Evolutionary conservation across 2,113 vertebrate species (phyloP).

Genomic region (Dissostichus mawsoni): DNA sequence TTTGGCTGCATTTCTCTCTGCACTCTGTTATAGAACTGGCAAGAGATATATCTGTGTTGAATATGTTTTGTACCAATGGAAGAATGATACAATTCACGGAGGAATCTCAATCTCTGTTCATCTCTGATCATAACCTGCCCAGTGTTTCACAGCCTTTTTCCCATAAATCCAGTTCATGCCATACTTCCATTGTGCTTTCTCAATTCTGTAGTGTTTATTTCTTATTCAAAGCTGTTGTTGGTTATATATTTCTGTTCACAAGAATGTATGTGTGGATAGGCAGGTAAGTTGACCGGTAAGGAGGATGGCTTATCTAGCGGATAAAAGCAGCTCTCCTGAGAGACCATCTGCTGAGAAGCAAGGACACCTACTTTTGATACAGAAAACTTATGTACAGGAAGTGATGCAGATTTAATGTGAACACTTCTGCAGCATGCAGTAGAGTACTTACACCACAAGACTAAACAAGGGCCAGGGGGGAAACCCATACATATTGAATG

Average conservation of each 20-base stretch:
- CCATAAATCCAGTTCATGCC: neutral
- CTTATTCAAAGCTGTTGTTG: neutral
- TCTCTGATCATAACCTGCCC: neutral
- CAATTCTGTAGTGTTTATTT: neutral
- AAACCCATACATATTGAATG: constrained; percentile 49
- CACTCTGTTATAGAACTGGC: neutral
- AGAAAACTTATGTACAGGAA: constrained; percentile 18
- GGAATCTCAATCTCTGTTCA: neutral
- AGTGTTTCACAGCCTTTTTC: neutral
- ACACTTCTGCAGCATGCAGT: constrained; percentile 16
- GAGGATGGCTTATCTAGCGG: neutral
- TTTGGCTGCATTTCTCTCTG: constrained; percentile 9
- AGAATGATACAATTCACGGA: neutral
- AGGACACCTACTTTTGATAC: neutral
- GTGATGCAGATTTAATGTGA: constrained; percentile 52
- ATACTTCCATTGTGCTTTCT: too few species aligned
- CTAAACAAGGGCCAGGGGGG: neutral
- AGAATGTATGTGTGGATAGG: neutral
- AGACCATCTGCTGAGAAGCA: neutral
- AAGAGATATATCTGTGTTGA: neutral
- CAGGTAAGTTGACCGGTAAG: neutral
- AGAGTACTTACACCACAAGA: constrained; percentile 1
- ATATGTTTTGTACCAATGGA: neutral
- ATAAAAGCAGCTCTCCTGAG: constrained; percentile 9
- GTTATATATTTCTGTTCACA: neutral